Evolutionary conservation across 1,140 invertebrate species (phyloP), one percentile per base, ranked within the genome.

Genomic region (Dufourea novaeangliae): DNA sequence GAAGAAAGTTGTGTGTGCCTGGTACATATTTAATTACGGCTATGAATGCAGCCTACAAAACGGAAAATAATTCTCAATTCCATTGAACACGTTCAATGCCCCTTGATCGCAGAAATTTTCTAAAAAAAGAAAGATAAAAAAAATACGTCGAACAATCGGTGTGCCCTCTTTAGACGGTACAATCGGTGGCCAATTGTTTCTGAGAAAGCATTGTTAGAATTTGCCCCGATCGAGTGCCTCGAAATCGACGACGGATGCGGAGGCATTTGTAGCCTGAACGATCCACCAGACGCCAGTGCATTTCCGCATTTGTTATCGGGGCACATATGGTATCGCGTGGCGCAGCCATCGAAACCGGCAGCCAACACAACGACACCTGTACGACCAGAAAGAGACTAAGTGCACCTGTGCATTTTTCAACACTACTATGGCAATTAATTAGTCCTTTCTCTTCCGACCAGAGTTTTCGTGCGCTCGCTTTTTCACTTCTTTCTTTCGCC

Each of bases 371-470:
- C 34, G 27, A 75, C 57, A 77, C 50, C 57, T 39, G 7, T 22
- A 22, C 2, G 20, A 44, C 14, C n/a, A 17, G 44, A 22, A 61
- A 54, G 22, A 25, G 25, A n/a, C 54, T 67, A 69, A 64, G 63
- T 29, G 63, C 67, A 78, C 56, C 52, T 62, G 64, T 71, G 64
- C 69, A 74, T 83, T 83, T 83, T 83, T 83, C 76, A 79, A 11
- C 64, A 59, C 52, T 32, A 27, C 61, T 56, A 52, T 64, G 29
- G 44, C 82, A 68, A 83, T 83, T 83, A 83, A 83, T 83, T 82
- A 79, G 57, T 46, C 29, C 44, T 52, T 67, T 74, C 76, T 79
- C 44, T 59, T 67, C 73, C 52, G n/a, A 22, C 75, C 64, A 32
- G 46, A 22, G 22, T 71, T 64, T 61, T 46, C 77, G 41, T 27